Evolutionary conservation across 92 coral and sea anemone genomes (phyloP).

Genomic region (Pocillopora meandrina): DNA sequence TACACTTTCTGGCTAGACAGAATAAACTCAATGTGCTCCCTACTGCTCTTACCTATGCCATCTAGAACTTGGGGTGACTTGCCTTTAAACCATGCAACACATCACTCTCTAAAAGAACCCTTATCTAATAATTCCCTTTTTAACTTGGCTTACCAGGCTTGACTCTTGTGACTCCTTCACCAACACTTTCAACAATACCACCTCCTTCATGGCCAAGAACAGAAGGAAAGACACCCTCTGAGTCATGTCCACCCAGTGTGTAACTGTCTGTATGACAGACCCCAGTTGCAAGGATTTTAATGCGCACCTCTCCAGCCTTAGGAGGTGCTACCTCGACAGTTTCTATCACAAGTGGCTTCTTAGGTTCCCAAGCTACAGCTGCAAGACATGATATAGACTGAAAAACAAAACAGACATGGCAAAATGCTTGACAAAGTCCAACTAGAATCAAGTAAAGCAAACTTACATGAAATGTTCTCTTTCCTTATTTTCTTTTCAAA

Average conservation of each 20-base stretch:
- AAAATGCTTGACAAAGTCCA: background rate
- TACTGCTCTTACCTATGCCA: too few relatives aligned
- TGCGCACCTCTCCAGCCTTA: conserved; percentile 86
- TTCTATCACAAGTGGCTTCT: conserved; percentile 82
- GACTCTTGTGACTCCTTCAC: conserved; percentile 87
- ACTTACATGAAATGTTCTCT: background rate
- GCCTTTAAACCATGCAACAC: too few relatives aligned
- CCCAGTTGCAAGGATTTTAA: conserved; percentile 89
- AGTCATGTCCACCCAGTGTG: conserved; percentile 76
- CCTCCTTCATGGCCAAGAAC: conserved; percentile 98
- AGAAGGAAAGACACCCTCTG: conserved; percentile 89
- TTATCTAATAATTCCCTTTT: background rate
- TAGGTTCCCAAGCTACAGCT: conserved; percentile 95
- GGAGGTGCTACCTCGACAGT: conserved; percentile 93
- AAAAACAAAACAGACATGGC: background rate
- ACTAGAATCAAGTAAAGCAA: background rate
- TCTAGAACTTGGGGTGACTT: too few relatives aligned
- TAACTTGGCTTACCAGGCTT: conserved; percentile 72
- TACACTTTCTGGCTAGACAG: too few relatives aligned
- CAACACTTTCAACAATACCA: conserved; percentile 97
- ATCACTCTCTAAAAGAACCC: too few relatives aligned
- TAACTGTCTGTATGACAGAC: conserved; percentile 95
- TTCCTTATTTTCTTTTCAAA: too few relatives aligned
- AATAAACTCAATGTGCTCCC: too few relatives aligned
- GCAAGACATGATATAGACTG: conserved; percentile 89